Base-by-base conservation (phyloP, 2,888 invertebrate species). In the Nycteola revayana region DNA sequence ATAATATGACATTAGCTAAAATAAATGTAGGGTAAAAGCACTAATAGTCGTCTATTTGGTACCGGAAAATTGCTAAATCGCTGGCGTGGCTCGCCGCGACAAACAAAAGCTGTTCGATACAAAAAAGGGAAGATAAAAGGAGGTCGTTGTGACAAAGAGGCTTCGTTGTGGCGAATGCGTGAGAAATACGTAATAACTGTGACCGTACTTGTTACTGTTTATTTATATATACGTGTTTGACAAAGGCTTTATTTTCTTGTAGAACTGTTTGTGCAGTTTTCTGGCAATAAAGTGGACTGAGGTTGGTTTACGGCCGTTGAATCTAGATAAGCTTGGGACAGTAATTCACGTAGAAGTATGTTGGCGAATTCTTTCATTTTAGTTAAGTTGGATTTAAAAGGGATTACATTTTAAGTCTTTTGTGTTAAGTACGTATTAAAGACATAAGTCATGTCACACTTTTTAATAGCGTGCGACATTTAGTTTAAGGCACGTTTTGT, bases 11-110 rank as follows among this genome's bases (percentile, higher is more conserved):
- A 60, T 63, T 59, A 63, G 54, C 42, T 41, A 38, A 52, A 53
- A 60, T 48, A 51, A 49, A 49, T 37, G 39, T 42, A 25, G 38
- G 42, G 31, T 42, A 42, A 38, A 33, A 23, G n/a, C 43, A 49
- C 54, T 60, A 60, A 64, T 60, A 66, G 42, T 41, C 57, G 48
- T 55, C 56, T 62, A 60, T 66, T 67, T 53, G 36, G 32, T 32
- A 35, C 38, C 49, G 57, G 65, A 58, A 70, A 66, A 70, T 68
- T 60, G 65, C 59, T 59, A 66, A 75, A 68, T 71, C 67, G 66
- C 54, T 54, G 30, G 26, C 40, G 40, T 32, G 23, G 66, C 62
- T n/a, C 27, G 24, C 42, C 30, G 45, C 49, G 46, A 48, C 60
- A 63, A 71, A 66, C 66, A 68, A 68, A 60, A 53, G 46, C 33